Evolutionary conservation across 2,113 vertebrate species (phyloP).

Genomic region (Tragelaphus buxtoni): DNA sequence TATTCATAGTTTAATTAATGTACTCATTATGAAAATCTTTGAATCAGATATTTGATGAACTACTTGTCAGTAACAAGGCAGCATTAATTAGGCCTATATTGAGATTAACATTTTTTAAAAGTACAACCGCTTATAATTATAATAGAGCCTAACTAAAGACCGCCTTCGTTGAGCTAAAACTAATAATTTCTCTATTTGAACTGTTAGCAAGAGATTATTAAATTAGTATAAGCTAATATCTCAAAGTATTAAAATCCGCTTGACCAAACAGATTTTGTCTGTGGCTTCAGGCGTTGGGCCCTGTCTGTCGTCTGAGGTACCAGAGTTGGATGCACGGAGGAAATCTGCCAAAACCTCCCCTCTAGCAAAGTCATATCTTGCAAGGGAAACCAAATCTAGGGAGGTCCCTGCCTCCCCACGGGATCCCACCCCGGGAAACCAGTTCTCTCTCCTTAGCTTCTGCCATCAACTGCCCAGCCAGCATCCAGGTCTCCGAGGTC

Average conservation of each 20-base stretch:
- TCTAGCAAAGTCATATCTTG: not conserved
- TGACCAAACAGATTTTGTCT: conserved; percentile 63
- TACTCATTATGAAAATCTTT: conserved; percentile 86
- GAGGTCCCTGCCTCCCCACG: not conserved
- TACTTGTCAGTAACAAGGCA: conserved; percentile 85
- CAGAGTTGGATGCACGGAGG: not conserved
- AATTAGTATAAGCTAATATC: conserved; percentile 76
- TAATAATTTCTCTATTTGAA: conserved; percentile 86
- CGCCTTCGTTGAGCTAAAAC: conserved; percentile 82
- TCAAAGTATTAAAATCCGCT: conserved; percentile 44
- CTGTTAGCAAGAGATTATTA: conserved; percentile 80
- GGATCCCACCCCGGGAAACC: not conserved
- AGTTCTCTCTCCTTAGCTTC: not conserved
- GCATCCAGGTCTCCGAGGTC: not conserved
- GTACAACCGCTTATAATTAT: conserved; percentile 77
- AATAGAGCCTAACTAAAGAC: conserved; percentile 81
- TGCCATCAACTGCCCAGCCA: fast-evolving
- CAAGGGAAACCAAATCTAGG: not conserved
- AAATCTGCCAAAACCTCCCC: not conserved
- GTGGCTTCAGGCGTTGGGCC: not conserved
- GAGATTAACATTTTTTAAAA: conserved; percentile 84
- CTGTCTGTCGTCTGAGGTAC: not conserved
- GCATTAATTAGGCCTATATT: conserved; percentile 85
- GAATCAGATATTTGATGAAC: conserved; percentile 87
- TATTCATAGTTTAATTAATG: conserved; percentile 89